Evolutionary conservation across 1,140 invertebrate species (phyloP).

Genomic region (Aphelenchoides fujianensis): DNA sequence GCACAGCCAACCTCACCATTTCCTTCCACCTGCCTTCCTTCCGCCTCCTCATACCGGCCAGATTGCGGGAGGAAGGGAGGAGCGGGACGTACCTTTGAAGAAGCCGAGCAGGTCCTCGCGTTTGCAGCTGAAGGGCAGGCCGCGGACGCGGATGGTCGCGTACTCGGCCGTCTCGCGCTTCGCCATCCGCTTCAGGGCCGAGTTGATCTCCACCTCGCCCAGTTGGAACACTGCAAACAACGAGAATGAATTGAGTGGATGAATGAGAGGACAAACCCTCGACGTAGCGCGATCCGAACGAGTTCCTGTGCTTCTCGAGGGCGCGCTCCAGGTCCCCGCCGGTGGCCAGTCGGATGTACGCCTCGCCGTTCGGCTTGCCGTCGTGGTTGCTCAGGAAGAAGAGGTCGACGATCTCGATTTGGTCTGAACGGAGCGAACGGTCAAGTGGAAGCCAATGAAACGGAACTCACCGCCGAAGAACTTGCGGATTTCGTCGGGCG

Average conservation of each 20-base stretch:
- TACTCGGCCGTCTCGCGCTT: slow-evolving; percentile 64
- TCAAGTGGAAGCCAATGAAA: slow-evolving; percentile 7
- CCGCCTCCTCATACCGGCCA: no score
- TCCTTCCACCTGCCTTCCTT: no score
- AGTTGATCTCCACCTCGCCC: slow-evolving; percentile 78
- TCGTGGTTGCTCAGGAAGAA: slow-evolving; percentile 82
- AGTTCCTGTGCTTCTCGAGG: slow-evolving; percentile 78
- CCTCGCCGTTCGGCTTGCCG: slow-evolving; percentile 84
- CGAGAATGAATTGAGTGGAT: neutral
- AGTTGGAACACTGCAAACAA: slow-evolving; percentile 74
- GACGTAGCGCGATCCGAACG: slow-evolving; percentile 87
- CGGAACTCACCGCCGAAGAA: slow-evolving; percentile 69
- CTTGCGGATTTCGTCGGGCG: slow-evolving; percentile 78
- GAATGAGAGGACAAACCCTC: slow-evolving; percentile 72
- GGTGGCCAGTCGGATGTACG: slow-evolving; percentile 78
- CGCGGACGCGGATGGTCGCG: slow-evolving; percentile 68
- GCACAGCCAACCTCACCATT: no score
- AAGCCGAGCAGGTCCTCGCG: slow-evolving; percentile 88
- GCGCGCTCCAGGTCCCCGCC: slow-evolving; percentile 77
- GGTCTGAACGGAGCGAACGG: slow-evolving; percentile 7
- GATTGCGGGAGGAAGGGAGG: no score
- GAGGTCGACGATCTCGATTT: slow-evolving; percentile 72
- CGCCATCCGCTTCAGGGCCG: slow-evolving; percentile 72
- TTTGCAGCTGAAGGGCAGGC: slow-evolving; percentile 86
- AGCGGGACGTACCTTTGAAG: slow-evolving; percentile 76